These are phyloP conservation scores for Hirudo medicinalis DNA, from an alignment of 1,140 invertebrate species.

Conservation along the genomic window DNA sequence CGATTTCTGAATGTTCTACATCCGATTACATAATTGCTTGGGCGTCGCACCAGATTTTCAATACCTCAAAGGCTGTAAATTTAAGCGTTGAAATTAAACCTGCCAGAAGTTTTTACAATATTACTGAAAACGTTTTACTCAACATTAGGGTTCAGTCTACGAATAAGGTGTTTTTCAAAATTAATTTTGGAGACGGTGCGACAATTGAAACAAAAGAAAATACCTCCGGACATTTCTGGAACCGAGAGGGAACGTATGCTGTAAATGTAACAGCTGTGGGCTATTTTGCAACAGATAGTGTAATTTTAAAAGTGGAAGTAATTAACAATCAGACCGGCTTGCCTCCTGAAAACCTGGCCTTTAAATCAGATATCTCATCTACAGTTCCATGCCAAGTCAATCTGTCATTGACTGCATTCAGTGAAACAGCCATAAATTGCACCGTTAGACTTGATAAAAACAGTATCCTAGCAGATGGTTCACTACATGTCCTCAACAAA, in stretches of 20 bases:
- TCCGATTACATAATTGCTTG: neutral
- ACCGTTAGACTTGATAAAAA: neutral
- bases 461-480: neutral
- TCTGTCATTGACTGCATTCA: neutral
- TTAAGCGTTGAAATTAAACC: neutral
- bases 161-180: conserved; percentile 24
- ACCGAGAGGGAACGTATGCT: conserved; percentile 25
- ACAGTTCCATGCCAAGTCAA: neutral
- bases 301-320: conserved; percentile 23
- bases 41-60: conserved; percentile 11
- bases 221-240: conserved; percentile 30
- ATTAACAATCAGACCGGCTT: conserved; percentile 30
- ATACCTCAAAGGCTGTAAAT: neutral
- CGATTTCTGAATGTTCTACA: conserved; percentile 26
- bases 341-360: conserved; percentile 27
- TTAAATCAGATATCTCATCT: conserved; percentile 19
- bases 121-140: conserved; percentile 29
- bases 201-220: conserved; percentile 23
- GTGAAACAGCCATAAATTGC: conserved; percentile 6
- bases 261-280: conserved; percentile 29
- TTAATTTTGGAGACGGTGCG: conserved; percentile 33
- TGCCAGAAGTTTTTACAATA: conserved; percentile 4
- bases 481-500: neutral
- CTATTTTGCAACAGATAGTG: conserved; percentile 25
- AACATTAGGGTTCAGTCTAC: conserved; percentile 24